Evolutionary conservation across 2,113 vertebrate genomes (phyloP).

Genomic region (Gymnarchus niloticus): DNA sequence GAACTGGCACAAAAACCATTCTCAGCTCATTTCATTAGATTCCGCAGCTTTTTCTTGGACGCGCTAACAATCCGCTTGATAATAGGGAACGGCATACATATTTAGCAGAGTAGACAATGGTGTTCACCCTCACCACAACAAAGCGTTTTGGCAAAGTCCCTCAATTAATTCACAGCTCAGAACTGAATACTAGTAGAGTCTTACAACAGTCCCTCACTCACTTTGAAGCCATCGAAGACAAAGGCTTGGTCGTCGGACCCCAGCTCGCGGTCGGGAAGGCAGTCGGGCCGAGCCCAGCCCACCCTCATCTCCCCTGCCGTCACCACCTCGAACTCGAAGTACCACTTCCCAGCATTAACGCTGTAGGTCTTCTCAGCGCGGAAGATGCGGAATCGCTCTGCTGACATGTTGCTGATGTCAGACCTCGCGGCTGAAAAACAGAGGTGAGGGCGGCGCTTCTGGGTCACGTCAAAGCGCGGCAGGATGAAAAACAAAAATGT

Average conservation of each 20-base stretch:
- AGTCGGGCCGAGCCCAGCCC: conserved; percentile 85
- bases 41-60: not conserved
- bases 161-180: not conserved
- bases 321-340: conserved; percentile 88
- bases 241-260: conserved; percentile 89
- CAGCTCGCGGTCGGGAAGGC: conserved; percentile 83
- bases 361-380: conserved; percentile 88
- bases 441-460: not conserved
- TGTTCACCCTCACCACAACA: not conserved
- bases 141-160: not conserved
- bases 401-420: conserved; percentile 62
- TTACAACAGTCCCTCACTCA: conserved; percentile 43
- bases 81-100: not conserved
- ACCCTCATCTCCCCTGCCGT: conserved; percentile 89
- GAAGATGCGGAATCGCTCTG: conserved; percentile 88
- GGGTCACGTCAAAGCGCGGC: too few species aligned
- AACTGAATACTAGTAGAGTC: not conserved
- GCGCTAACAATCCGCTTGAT: not conserved
- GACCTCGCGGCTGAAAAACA: conserved; percentile 60
- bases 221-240: conserved; percentile 94
- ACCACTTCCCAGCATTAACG: conserved; percentile 84
- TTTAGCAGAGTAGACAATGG: too few species aligned
- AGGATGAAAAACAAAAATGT: not conserved
- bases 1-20: not conserved
- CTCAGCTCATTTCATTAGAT: not conserved